Base-by-base conservation (phyloP, 2,113 vertebrate species). In the Cyanoderma ruficeps region DNA sequence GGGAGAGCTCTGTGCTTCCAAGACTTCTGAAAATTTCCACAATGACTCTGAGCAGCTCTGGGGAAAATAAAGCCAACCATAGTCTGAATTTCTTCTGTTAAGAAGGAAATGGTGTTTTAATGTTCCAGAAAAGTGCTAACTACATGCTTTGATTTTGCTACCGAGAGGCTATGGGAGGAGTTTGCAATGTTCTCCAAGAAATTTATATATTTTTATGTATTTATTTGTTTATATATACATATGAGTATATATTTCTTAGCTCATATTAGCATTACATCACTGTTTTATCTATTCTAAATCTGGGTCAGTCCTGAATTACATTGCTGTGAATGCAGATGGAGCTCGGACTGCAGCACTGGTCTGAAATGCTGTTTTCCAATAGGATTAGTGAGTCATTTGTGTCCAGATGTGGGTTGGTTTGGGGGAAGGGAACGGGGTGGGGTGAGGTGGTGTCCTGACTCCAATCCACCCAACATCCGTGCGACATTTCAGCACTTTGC, bases 311-410 rank as follows among this genome's bases (percentile, higher is more conserved):
- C n/a, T 85, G 87, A 96, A 61, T 91, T 77, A 50, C 33, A 11
- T 79, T 83, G 52, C 55, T 67, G 42, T 74, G 89, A 72, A 55
- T 70, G 59, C 85, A 95, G 87, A 74, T 85, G 75, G 79, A 86
- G 70, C 55, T 55, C 80, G 61, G 61, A 50, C 81, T 85, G 6
- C 37, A 91, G 65, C 44, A 39, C 33, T 31, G 35, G 37, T 42
- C 78, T 55, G 63, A 89, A 91, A 93, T 77, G 67, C 68, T 88
- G 31, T 31, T 90, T 94, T 49, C 74, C 76, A 74, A 83, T 80
- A 80, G 60, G 84, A 90, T 93, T 89, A 88, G 39, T 65, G 88
- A 95, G 61, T 85, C 63, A 70, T 83, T 96, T 93, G 33, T 80
- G 88, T 74, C 53, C 85, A 87, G 78, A 93, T 93, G 63, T 80